Evolutionary conservation across 2,888 invertebrate species (phyloP), one percentile per base, ranked within the genome.

Genomic region (Epirrhoe alternata): DNA sequence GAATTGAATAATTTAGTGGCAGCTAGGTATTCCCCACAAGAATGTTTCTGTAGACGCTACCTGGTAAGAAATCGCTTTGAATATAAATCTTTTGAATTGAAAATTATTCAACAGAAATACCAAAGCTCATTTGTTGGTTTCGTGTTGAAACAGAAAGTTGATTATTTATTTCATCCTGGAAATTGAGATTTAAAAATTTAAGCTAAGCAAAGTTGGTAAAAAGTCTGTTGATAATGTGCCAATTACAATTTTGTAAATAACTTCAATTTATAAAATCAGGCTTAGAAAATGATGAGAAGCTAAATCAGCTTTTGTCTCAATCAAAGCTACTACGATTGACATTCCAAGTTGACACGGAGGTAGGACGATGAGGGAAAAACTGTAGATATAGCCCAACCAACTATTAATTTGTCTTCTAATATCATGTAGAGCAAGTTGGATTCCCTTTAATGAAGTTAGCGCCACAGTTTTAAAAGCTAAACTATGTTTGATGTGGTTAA

Each of bases 391-490:
- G 12, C 38, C 38, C 7, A 38, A 38, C 67, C 74, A 73, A 63
- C 62, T 66, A 66, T 68, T 68, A 79, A 79, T 71, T 73, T 69
- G 69, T 85, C 80, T 77, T 84, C 75, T 78, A 80, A 82, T 84
- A 81, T 81, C 79, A 72, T 75, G 79, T 72, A 76, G 77, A 74
- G 75, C 77, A 82, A 84, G 79, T 82, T 84, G 71, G 71, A 75
- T 77, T 71, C 77, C 72, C 74, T 79, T 77, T 82, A 82, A 82
- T 81, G 76, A 83, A 80, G 78, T 80, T 76, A 71, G 75, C 74
- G 71, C 66, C 74, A 78, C 80, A 79, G 78, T 81, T 82, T 82
- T 79, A 81, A 79, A 78, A 79, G 84, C 78, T 78, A 80, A 78
- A 75, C 75, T 69, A 74, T 75, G 74, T 81, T 78, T 74, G 68